phyloP scores from a whole-genome alignment of 2,888 invertebrate species.

The Gibbula magus region DNA sequence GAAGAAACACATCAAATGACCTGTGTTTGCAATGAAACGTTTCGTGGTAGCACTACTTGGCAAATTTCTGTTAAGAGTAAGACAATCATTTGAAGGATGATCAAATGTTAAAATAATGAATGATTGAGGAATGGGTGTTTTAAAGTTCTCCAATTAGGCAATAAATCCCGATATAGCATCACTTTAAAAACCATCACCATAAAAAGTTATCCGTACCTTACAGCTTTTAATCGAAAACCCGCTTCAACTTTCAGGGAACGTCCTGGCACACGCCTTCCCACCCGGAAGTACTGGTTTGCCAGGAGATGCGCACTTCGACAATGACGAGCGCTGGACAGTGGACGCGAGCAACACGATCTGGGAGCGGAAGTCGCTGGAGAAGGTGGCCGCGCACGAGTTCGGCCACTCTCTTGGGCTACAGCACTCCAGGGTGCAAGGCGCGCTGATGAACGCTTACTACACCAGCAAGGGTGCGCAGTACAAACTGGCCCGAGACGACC shows the following conservation, averaged over 20 bases:
- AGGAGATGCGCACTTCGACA: conserved; percentile 28
- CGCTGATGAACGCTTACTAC: conserved; percentile 24
- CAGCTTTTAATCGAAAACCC: too few species aligned
- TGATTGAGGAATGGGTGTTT: too few species aligned
- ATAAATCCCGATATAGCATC: too few species aligned
- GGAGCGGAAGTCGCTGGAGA: conserved; percentile 1
- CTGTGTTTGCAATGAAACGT: too few species aligned
- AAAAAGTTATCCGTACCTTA: too few species aligned
- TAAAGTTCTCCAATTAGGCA: too few species aligned
- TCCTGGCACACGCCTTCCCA: conserved; percentile 26
- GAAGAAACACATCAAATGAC: too few species aligned
- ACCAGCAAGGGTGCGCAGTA: not conserved
- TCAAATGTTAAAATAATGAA: too few species aligned
- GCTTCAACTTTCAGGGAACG: not conserved
- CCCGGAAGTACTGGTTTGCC: conserved; percentile 12
- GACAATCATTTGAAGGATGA: too few species aligned
- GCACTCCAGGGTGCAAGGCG: not conserved
- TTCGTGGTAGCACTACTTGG: too few species aligned
- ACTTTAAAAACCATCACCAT: too few species aligned
- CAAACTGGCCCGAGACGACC: conserved; percentile 11
- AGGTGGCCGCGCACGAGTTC: conserved; percentile 24
- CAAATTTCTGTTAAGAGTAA: too few species aligned
- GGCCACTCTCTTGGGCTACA: conserved; percentile 24
- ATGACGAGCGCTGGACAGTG: conserved; percentile 25
- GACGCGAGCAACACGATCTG: not conserved